Conservation (phyloP, 2,113 vertebrate genomes). For the Zosterops lateralis region DNA sequence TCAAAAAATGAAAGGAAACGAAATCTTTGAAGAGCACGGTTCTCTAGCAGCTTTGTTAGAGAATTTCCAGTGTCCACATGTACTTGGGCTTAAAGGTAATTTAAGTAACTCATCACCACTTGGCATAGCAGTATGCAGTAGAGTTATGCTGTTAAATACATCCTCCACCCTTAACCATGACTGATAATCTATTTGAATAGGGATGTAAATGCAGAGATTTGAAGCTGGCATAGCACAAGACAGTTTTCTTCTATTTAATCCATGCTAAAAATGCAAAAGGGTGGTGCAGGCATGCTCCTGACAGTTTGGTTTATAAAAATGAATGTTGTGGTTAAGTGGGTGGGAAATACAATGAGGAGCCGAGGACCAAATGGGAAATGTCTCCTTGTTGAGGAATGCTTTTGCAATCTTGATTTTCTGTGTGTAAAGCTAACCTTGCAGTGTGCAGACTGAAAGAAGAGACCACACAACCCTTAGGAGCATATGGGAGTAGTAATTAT, state of each 20-base stretch:
- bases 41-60: not conserved
- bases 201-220: not conserved
- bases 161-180: not conserved
- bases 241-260: not conserved
- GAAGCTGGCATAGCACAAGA: not conserved
- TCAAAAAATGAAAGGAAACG: not conserved
- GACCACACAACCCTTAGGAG: not conserved
- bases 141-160: not conserved
- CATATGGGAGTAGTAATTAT: not conserved
- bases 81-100: not conserved
- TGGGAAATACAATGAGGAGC: conserved; percentile 6
- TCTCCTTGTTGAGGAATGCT: not conserved
- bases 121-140: not conserved
- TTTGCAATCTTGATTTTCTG: conserved; percentile 11
- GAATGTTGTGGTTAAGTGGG: not conserved
- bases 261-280: not conserved
- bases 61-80: not conserved
- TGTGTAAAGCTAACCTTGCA: not conserved
- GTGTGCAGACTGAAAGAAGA: not conserved
- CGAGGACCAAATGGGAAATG: not conserved
- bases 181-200: not conserved
- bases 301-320: conserved; percentile 11
- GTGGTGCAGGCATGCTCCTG: not conserved
- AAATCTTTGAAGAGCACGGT: not conserved
- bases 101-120: not conserved